Percentiles rank a stretch among this genome's conserved stretches.
phyloP scores from a whole-genome alignment of 2,888 invertebrate species.

The Exephanes ischioxanthus region DNA sequence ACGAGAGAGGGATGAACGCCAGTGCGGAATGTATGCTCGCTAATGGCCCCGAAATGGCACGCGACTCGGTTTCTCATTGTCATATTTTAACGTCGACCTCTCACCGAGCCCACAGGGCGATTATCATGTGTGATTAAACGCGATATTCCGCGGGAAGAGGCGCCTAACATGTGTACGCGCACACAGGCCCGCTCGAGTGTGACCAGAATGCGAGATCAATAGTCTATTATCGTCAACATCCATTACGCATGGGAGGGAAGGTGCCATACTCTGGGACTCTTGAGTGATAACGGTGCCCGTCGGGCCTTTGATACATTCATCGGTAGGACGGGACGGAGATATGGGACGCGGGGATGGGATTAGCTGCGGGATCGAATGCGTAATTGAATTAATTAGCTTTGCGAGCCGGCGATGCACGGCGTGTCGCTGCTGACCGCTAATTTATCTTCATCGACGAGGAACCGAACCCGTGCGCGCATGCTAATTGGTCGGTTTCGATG shows the following conservation, averaged over 20 bases:
- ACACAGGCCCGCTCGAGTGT: slow-evolving; percentile 11
- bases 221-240: slow-evolving; percentile 14
- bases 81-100: background rate
- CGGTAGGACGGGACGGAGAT: background rate
- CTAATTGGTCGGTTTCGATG: background rate
- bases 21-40: slow-evolving; percentile 71
- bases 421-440: slow-evolving; percentile 40
- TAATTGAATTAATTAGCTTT: slow-evolving; percentile 52
- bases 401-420: slow-evolving; percentile 18
- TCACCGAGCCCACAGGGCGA: background rate
- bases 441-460: slow-evolving; percentile 31
- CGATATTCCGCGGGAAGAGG: background rate
- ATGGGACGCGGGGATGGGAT: background rate
- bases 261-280: slow-evolving; percentile 1
- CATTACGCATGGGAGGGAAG: background rate
- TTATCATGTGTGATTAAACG: slow-evolving; percentile 42
- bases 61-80: slow-evolving; percentile 17
- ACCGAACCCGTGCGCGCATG: background rate
- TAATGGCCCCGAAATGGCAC: slow-evolving; percentile 80
- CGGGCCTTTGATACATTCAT: slow-evolving; percentile 57
- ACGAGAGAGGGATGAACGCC: slow-evolving; percentile 4
- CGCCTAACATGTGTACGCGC: too few species aligned
- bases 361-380: slow-evolving; percentile 29
- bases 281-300: background rate
- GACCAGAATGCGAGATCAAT: slow-evolving; percentile 14